Conservation (phyloP, 2,888 invertebrate species). For the Camponotus fellah region DNA sequence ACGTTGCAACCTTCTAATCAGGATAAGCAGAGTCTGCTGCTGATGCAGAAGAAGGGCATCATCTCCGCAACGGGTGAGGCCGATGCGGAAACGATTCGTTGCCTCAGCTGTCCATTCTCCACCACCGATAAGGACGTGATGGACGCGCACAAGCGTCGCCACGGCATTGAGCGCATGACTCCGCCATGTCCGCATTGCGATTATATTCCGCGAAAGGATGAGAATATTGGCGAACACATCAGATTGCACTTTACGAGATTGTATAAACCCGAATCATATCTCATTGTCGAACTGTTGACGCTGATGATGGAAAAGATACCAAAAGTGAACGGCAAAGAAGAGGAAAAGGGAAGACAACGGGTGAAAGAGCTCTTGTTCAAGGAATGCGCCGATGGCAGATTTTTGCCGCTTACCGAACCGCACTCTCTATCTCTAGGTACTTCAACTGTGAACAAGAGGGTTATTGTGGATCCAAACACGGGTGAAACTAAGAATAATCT, state of each 20-base stretch:
- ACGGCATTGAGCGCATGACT: constrained; percentile 82
- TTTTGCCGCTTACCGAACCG: constrained; percentile 75
- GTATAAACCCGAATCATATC: constrained; percentile 83
- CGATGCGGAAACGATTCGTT: constrained; percentile 74
- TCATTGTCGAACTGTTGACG: constrained; percentile 80
- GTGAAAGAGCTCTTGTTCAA: constrained; percentile 76
- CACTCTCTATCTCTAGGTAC: constrained; percentile 61
- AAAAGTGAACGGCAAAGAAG: constrained; percentile 66
- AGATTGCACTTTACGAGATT: constrained; percentile 81
- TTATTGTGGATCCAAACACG: constrained; percentile 82
- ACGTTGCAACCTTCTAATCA: constrained; percentile 79
- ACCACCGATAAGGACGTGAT: constrained; percentile 79
- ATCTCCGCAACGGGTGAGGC: constrained; percentile 54
- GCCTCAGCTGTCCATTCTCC: constrained; percentile 80
- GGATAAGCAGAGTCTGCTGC: constrained; percentile 80
- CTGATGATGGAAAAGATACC: constrained; percentile 76
- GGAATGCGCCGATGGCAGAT: constrained; percentile 79
- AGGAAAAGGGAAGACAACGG: constrained; percentile 68
- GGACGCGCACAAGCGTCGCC: constrained; percentile 82
- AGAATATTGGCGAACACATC: constrained; percentile 81
- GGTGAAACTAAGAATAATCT: constrained; percentile 80
- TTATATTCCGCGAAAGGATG: constrained; percentile 83
- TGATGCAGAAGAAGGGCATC: constrained; percentile 78
- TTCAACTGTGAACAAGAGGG: constrained; percentile 74
- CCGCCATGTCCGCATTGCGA: constrained; percentile 83